Evolutionary conservation across 2,888 invertebrate species (phyloP).

Genomic region (Drosophila paramelanica): DNA sequence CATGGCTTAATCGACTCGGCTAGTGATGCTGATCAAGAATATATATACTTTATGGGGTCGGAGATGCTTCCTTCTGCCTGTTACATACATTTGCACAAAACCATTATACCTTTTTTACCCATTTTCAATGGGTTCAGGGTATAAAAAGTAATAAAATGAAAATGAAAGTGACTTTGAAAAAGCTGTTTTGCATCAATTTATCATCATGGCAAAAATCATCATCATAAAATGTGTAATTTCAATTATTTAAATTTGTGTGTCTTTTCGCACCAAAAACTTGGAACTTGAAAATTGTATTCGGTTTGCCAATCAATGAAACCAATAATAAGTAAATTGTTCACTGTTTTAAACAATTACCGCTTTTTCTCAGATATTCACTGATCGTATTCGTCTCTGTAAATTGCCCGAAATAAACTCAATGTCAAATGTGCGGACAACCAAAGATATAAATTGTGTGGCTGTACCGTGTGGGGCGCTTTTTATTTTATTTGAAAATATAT

Average conservation of each 20-base stretch:
- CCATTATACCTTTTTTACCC: too few species aligned
- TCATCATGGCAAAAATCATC: constrained; percentile 27
- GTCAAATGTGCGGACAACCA: constrained; percentile 61
- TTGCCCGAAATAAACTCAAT: constrained; percentile 80
- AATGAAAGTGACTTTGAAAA: constrained; percentile 54
- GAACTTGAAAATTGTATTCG: background rate
- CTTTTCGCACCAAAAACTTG: background rate
- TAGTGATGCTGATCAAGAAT: too few species aligned
- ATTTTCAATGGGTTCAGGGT: too few species aligned
- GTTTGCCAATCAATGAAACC: constrained; percentile 35
- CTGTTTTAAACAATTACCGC: constrained; percentile 52
- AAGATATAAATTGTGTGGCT: constrained; percentile 12
- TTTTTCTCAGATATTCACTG: constrained; percentile 42
- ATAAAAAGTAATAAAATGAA: constrained; percentile 22
- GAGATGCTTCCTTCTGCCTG: too few species aligned
- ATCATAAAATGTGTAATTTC: constrained; percentile 23
- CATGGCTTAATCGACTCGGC: too few species aligned
- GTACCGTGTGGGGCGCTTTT: constrained; percentile 49
- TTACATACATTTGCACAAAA: too few species aligned
- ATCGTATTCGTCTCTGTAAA: constrained; percentile 50
- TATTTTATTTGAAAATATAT: constrained; percentile 48
- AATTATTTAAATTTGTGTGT: constrained; percentile 25
- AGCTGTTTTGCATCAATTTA: constrained; percentile 32
- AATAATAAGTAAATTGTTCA: constrained; percentile 40
- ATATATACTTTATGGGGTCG: too few species aligned